Evolutionary conservation across 2,888 invertebrate species (phyloP).

Genomic region (Pseudoips prasinana): DNA sequence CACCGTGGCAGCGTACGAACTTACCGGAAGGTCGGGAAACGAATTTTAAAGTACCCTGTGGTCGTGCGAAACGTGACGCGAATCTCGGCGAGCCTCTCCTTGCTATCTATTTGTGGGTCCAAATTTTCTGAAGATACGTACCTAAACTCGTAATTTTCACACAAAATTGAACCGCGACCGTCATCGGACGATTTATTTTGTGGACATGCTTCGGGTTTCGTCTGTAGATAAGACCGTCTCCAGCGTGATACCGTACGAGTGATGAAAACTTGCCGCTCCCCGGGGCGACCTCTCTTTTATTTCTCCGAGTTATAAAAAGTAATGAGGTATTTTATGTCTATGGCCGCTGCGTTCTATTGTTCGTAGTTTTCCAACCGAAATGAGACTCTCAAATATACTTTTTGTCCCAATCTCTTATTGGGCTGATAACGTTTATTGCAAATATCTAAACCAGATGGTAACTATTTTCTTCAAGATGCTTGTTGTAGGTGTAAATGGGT

Average conservation of each 20-base stretch:
- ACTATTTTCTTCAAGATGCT: too few relatives aligned
- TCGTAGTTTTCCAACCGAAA: conserved; percentile 43
- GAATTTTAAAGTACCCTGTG: conserved; percentile 57
- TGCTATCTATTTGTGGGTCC: conserved; percentile 42
- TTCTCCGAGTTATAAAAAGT: conserved; percentile 66
- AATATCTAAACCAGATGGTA: conserved; percentile 4
- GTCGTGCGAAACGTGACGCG: conserved; percentile 57
- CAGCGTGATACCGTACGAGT: conserved; percentile 46
- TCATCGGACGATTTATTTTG: conserved; percentile 63
- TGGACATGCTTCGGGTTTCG: conserved; percentile 54
- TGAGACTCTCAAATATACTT: conserved; percentile 27
- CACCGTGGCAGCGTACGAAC: conserved; percentile 28
- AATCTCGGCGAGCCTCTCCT: conserved; percentile 47
- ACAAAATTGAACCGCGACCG: conserved; percentile 64
- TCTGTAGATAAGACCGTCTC: conserved; percentile 53
- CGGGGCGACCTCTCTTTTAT: conserved; percentile 56
- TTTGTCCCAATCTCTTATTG: conserved; percentile 20
- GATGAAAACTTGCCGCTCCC: conserved; percentile 56
- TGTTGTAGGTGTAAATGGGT: too few relatives aligned
- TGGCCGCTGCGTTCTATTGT: conserved; percentile 52
- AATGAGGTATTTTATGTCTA: conserved; percentile 67
- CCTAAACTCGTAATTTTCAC: conserved; percentile 60
- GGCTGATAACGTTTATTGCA: conserved; percentile 7
- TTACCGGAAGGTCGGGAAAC: conserved; percentile 39
- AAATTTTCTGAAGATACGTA: conserved; percentile 38